These are phyloP conservation scores for Plectropomus leopardus DNA, from an alignment of 2,113 vertebrate genomes.

Conservation along the genomic window DNA sequence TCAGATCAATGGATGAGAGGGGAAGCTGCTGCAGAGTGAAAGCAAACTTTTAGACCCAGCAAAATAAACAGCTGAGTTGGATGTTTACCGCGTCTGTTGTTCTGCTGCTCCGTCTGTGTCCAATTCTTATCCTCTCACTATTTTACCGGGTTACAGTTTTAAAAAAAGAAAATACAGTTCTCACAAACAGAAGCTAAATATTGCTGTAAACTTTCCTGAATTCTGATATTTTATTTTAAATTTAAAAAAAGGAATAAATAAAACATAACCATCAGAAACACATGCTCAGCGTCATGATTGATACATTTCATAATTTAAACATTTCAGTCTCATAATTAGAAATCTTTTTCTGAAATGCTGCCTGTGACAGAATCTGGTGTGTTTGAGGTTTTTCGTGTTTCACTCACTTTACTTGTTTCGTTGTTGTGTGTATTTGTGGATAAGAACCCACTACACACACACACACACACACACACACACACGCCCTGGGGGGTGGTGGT, in stretches of 20 bases:
- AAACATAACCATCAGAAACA: too few species aligned
- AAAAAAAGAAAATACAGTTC: neutral
- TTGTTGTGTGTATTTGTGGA: conserved; percentile 12
- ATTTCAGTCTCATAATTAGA: neutral
- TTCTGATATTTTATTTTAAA: too few species aligned
- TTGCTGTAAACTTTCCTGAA: neutral
- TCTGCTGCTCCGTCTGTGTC: too few species aligned
- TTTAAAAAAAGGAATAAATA: too few species aligned
- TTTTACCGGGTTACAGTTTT: too few species aligned
- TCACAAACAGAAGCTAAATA: neutral
- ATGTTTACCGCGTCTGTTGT: too few species aligned
- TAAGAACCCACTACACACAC: neutral
- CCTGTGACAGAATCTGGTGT: neutral
- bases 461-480: conserved; percentile 6
- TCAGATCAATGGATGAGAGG: too few species aligned
- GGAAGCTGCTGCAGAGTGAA: too few species aligned
- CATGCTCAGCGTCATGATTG: too few species aligned
- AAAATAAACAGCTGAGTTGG: too few species aligned
- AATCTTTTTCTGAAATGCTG: neutral
- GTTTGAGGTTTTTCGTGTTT: conserved; percentile 1
- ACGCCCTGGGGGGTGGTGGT: neutral
- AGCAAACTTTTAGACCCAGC: too few species aligned
- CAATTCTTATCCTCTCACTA: too few species aligned
- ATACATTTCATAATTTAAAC: neutral
- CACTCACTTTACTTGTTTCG: conserved; percentile 14